phyloP scores from a whole-genome alignment of 2,113 vertebrate genomes.

The Pterocles burchelli region DNA sequence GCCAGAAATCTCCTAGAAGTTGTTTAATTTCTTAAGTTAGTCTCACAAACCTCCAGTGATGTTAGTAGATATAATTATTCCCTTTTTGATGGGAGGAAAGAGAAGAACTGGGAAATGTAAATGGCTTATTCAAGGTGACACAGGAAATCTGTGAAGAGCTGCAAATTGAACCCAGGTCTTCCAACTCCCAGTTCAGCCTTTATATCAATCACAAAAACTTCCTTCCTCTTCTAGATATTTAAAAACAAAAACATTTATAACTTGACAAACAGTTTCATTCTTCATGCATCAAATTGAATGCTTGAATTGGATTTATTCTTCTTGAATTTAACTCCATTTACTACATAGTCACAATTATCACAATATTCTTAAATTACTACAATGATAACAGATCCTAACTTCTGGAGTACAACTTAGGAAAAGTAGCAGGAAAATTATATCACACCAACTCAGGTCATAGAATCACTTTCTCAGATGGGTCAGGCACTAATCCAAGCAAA shows the following conservation, averaged over 20 bases:
- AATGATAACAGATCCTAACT: neutral
- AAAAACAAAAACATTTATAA: conserved; percentile 1
- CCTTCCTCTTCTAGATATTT: conserved; percentile 19
- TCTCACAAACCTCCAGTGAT: neutral
- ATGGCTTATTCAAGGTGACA: conserved; percentile 46
- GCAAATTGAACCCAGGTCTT: conserved; percentile 64
- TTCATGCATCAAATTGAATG: neutral
- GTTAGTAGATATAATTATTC: neutral
- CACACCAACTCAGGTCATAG: neutral
- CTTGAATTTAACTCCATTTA: neutral
- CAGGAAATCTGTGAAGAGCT: conserved; percentile 47
- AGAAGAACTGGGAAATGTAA: conserved; percentile 41
- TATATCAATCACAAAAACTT: conserved; percentile 46
- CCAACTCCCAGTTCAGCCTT: conserved; percentile 37
- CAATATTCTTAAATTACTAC: neutral
- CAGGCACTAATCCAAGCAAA: neutral
- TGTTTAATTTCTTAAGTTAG: neutral
- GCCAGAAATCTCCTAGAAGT: neutral
- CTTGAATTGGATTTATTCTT: neutral
- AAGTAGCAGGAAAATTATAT: neutral
- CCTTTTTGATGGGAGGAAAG: conserved; percentile 9
- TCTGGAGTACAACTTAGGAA: neutral
- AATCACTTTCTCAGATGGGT: neutral
- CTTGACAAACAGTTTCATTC: neutral
- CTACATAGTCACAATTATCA: neutral